Conservation (phyloP, 2,113 vertebrate species). For the Trinectes maculatus region DNA sequence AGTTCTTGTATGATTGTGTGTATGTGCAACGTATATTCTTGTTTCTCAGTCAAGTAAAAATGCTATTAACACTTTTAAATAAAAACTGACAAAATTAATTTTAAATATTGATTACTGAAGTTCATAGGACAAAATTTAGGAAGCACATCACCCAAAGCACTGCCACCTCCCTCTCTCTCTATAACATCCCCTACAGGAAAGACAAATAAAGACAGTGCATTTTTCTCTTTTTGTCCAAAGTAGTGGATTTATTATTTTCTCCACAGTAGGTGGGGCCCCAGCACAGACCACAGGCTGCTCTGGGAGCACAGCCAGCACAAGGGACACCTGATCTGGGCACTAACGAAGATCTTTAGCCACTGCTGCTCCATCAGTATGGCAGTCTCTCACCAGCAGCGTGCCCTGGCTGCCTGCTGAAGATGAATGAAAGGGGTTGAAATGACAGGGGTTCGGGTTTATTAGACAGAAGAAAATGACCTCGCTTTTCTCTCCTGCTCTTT, state of each 20-base stretch:
- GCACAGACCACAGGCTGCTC: background rate
- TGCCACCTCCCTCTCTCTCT: too few relatives aligned
- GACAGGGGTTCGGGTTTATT: conserved; percentile 20
- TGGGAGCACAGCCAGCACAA: conserved; percentile 51
- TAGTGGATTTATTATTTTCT: conserved; percentile 35
- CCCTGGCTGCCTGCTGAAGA: conserved; percentile 19
- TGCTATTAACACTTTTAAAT: too few relatives aligned
- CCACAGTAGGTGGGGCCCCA: background rate
- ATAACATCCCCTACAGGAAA: too few relatives aligned
- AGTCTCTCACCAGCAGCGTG: conserved; percentile 18
- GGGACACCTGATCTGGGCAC: conserved; percentile 57
- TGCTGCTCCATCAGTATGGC: conserved; percentile 30
- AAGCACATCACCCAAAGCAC: too few relatives aligned
- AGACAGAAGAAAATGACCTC: conserved; percentile 29
- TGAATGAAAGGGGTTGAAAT: conserved; percentile 38
- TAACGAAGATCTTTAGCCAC: conserved; percentile 59
- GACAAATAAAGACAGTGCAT: background rate
- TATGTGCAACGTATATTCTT: too few relatives aligned
- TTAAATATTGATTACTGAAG: too few relatives aligned
- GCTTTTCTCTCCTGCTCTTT: conserved; percentile 37
- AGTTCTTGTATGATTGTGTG: too few relatives aligned
- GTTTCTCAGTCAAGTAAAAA: too few relatives aligned
- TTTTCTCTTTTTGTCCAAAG: conserved; percentile 19
- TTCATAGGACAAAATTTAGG: too few relatives aligned
- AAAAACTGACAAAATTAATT: too few relatives aligned